phyloP scores from a whole-genome alignment of 2,797 vertebrate species.

The Threskiornis aethiopicus region DNA sequence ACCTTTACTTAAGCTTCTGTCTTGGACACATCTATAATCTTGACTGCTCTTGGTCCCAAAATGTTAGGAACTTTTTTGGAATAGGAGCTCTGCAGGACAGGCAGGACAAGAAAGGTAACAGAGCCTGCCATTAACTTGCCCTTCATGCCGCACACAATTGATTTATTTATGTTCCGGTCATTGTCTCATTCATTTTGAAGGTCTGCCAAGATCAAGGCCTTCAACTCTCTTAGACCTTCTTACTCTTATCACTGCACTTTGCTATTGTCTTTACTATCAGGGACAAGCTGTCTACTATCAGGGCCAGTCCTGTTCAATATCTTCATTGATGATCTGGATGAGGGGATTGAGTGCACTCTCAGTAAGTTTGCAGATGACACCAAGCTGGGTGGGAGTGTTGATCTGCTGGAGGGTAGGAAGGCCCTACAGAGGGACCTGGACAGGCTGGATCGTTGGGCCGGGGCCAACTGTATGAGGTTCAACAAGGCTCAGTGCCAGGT shows the following conservation, averaged over 20 bases:
- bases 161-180: background rate
- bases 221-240: background rate
- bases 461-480: too few relatives aligned
- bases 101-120: background rate
- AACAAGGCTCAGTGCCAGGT: too few relatives aligned
- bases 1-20: background rate
- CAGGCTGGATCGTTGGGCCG: too few relatives aligned
- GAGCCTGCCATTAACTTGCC: background rate
- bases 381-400: too few relatives aligned
- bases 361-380: too few relatives aligned
- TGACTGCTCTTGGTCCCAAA: background rate
- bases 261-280: background rate
- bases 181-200: background rate
- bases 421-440: too few relatives aligned
- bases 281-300: background rate
- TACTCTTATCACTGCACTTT: background rate
- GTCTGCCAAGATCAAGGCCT: background rate
- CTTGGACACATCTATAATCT: background rate
- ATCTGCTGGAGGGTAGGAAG: too few relatives aligned
- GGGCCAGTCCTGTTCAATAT: too few relatives aligned
- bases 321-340: too few relatives aligned
- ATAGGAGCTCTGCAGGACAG: background rate
- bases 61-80: background rate
- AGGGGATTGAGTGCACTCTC: too few relatives aligned
- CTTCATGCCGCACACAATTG: background rate